Evolutionary conservation across 2,888 invertebrate species (phyloP).

Genomic region (Sesamia inferens): DNA sequence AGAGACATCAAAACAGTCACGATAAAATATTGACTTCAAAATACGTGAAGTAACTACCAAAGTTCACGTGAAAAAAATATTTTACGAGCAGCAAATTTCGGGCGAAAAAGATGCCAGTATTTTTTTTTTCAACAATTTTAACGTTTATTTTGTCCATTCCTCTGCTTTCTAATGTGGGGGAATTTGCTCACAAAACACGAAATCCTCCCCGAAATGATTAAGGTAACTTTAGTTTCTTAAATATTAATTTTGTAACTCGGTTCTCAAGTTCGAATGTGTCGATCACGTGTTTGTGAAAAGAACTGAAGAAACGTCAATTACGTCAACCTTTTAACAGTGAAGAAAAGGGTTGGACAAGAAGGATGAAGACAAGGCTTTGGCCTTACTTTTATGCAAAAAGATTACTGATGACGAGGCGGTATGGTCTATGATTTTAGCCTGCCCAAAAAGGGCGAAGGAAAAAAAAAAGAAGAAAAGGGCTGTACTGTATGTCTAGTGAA

Average conservation of each 20-base stretch:
- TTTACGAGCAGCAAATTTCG: conserved; percentile 6
- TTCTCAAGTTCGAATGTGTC: background rate
- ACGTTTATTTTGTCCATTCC: background rate
- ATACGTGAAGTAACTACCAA: no score
- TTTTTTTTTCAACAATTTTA: background rate
- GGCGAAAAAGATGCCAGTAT: conserved; percentile 4
- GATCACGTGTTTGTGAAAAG: background rate
- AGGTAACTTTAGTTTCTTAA: background rate
- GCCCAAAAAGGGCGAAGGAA: no score
- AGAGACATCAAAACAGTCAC: background rate
- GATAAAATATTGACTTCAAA: background rate
- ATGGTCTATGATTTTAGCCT: no score
- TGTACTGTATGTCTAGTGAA: conserved; percentile 7
- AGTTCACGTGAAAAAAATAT: background rate
- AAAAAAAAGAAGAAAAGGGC: background rate
- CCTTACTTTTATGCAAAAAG: no score
- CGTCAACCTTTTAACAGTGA: no score
- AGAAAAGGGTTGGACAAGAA: background rate
- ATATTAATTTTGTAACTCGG: conserved; percentile 12
- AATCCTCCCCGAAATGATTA: conserved; percentile 2
- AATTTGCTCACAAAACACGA: background rate
- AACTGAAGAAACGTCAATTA: no score
- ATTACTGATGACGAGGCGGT: no score
- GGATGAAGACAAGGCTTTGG: no score
- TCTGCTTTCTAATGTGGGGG: background rate